Evolutionary conservation across 2,113 vertebrate species (phyloP).

Genomic region (Illadopsis cleaveri): DNA sequence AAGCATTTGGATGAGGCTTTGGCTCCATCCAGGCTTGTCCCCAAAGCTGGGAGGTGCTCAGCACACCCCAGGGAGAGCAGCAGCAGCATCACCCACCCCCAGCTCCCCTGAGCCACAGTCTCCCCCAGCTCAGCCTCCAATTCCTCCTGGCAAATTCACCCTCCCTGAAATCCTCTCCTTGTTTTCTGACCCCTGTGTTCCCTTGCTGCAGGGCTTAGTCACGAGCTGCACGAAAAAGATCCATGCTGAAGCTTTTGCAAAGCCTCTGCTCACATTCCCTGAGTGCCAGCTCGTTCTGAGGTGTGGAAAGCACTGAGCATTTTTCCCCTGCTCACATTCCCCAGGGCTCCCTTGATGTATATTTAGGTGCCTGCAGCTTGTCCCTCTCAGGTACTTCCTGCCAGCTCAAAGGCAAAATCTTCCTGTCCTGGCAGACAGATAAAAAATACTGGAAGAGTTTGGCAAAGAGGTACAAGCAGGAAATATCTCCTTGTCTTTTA

Average conservation of each 20-base stretch:
- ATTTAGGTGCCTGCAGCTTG: neutral
- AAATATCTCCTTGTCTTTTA: neutral
- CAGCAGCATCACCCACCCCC: neutral
- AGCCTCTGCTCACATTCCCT: neutral
- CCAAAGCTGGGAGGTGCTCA: neutral
- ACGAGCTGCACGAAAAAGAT: neutral
- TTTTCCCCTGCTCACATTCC: neutral
- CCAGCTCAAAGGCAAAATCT: neutral
- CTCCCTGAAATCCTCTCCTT: neutral
- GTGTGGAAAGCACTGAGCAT: neutral
- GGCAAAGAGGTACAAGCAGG: neutral
- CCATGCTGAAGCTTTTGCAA: neutral
- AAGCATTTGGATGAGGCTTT: neutral
- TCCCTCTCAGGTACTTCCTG: neutral
- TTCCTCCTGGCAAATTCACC: neutral
- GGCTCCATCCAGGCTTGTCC: neutral
- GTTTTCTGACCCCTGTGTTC: neutral
- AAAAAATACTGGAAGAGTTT: neutral
- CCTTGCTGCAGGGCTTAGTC: neutral
- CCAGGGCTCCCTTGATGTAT: neutral
- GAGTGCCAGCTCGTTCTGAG: rapidly evolving
- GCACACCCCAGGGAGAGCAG: neutral
- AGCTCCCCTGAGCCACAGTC: neutral
- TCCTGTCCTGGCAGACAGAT: neutral
- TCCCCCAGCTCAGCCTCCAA: rapidly evolving